Conservation (phyloP, 2,113 vertebrate genomes). For the Mastomys natalensis region DNA sequence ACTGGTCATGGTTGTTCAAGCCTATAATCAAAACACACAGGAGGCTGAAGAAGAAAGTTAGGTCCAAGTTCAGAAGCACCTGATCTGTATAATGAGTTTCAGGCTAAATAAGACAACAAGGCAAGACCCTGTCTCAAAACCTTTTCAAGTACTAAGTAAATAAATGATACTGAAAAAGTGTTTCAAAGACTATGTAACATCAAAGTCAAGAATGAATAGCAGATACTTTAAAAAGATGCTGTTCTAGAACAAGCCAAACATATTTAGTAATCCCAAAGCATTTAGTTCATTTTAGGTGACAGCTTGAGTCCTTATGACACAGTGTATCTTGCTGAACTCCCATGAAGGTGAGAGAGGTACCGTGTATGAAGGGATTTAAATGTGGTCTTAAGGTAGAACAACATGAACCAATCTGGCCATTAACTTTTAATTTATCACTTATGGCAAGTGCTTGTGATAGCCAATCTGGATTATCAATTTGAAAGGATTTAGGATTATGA, state of each 20-base stretch:
- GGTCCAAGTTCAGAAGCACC: background rate
- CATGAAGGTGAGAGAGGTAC: slow-evolving; percentile 89
- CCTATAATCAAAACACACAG: background rate
- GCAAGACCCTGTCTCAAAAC: background rate
- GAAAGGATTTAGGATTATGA: background rate
- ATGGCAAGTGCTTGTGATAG: background rate
- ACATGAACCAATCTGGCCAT: slow-evolving; percentile 82
- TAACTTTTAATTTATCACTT: slow-evolving; percentile 74
- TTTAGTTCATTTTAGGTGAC: slow-evolving; percentile 91
- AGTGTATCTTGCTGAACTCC: slow-evolving; percentile 89
- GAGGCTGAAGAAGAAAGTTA: background rate
- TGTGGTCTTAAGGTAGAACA: slow-evolving; percentile 87
- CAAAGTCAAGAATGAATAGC: slow-evolving; percentile 84
- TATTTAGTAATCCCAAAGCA: slow-evolving; percentile 86
- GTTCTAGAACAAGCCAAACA: slow-evolving; percentile 83
- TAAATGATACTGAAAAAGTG: slow-evolving; percentile 48
- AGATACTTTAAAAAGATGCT: slow-evolving; percentile 82
- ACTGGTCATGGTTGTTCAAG: background rate
- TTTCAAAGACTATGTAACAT: slow-evolving; percentile 89
- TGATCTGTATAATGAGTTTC: background rate
- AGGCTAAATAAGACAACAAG: background rate
- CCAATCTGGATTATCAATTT: background rate
- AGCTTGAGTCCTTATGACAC: slow-evolving; percentile 88
- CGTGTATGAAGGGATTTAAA: slow-evolving; percentile 91
- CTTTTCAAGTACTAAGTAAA: background rate